Conservation (phyloP, 2,888 invertebrate genomes). For the Scaptomyza parva region DNA sequence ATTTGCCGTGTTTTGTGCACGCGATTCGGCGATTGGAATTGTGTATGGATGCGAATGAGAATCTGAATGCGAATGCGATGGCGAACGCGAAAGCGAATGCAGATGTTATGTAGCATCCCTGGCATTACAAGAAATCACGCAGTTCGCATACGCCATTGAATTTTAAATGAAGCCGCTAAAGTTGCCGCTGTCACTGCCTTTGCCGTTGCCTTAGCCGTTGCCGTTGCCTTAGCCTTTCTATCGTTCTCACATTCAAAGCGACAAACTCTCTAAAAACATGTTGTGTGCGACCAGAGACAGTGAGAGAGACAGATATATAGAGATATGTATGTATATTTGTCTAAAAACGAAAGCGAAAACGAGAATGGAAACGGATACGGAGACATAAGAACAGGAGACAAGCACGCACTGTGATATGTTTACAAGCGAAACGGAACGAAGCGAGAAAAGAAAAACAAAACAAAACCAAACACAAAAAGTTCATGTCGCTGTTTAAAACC, state of each 20-base stretch:
- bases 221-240: conserved; percentile 21
- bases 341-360: too few species aligned
- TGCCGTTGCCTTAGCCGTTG: conserved; percentile 20
- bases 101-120: conserved; percentile 5
- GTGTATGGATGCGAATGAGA: conserved; percentile 20
- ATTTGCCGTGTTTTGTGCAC: conserved; percentile 54
- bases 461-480: conserved; percentile 27
- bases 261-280: conserved; percentile 15
- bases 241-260: conserved; percentile 16
- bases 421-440: conserved; percentile 26
- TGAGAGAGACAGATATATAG: conserved; percentile 1
- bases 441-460: conserved; percentile 16
- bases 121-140: conserved; percentile 72
- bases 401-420: conserved; percentile 50
- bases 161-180: conserved; percentile 79
- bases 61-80: neutral
- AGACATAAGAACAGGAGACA: neutral
- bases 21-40: conserved; percentile 58
- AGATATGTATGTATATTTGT: too few species aligned
- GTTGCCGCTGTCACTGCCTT: conserved; percentile 32
- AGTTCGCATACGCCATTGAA: conserved; percentile 74
- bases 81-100: conserved; percentile 1
- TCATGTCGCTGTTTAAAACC: conserved; percentile 35
- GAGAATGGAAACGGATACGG: neutral
- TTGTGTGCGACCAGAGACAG: neutral